phyloP scores from a whole-genome alignment of 2,113 vertebrate genomes.

The Vombatus ursinus region DNA sequence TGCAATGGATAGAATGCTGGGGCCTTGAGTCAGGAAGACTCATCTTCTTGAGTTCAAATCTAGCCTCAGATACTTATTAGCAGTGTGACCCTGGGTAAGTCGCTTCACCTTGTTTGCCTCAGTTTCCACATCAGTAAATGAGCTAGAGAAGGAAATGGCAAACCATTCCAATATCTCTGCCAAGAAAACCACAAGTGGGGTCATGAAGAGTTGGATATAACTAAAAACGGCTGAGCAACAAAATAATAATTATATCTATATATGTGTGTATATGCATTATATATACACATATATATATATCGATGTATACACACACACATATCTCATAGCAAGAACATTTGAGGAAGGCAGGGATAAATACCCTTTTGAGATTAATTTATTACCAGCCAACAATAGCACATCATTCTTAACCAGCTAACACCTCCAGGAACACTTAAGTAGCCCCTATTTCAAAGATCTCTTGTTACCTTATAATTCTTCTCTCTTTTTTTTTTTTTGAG shows the following conservation, averaged over 20 bases:
- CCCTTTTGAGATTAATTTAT: slow-evolving; percentile 60
- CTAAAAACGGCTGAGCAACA: neutral
- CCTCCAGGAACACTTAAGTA: slow-evolving; percentile 52
- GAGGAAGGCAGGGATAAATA: slow-evolving; percentile 48
- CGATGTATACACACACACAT: no score
- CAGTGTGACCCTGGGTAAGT: no score
- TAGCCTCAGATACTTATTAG: no score
- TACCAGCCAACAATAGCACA: slow-evolving; percentile 22
- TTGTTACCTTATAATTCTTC: slow-evolving; percentile 55
- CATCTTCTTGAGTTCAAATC: no score
- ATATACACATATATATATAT: neutral
- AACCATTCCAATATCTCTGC: neutral
- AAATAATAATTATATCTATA: neutral
- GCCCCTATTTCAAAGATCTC: slow-evolving; percentile 58
- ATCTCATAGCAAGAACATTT: neutral
- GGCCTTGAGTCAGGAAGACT: no score
- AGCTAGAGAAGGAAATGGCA: neutral
- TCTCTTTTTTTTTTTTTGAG: slow-evolving; percentile 48
- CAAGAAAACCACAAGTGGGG: neutral
- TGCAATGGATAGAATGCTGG: no score
- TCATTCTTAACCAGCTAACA: slow-evolving; percentile 56
- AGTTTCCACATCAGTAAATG: neutral
- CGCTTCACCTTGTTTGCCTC: neutral
- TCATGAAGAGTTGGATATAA: neutral
- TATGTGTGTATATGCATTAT: neutral